Conservation (phyloP, 1,140 invertebrate species). For the Lerema accius region DNA sequence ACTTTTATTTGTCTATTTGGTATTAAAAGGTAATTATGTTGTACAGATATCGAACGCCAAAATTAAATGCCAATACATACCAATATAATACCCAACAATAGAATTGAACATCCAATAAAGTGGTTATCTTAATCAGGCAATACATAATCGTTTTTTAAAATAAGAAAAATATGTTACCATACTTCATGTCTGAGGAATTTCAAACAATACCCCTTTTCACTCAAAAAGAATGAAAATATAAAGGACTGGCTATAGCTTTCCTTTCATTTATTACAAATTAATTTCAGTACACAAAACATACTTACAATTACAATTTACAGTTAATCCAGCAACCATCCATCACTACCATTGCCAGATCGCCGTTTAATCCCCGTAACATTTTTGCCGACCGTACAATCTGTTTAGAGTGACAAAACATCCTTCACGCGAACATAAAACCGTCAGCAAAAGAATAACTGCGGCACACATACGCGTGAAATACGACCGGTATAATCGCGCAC, state of each 20-base stretch:
- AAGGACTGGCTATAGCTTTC: no score
- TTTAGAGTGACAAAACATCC: constrained; percentile 34
- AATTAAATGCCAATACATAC: no score
- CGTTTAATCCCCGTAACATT: constrained; percentile 17
- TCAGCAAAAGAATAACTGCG: constrained; percentile 31
- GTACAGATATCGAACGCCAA: neutral
- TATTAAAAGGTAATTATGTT: neutral
- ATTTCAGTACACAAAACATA: neutral
- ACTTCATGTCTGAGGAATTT: no score
- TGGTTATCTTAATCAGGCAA: no score
- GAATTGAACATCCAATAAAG: no score
- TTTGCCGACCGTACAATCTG: constrained; percentile 29
- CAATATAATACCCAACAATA: no score
- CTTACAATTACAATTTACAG: neutral
- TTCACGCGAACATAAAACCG: constrained; percentile 32
- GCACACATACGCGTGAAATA: constrained; percentile 29
- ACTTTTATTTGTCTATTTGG: no score
- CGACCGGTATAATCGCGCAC: constrained; percentile 37
- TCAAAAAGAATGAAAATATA: no score
- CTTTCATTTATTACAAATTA: no score
- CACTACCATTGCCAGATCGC: neutral
- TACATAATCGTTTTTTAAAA: no score
- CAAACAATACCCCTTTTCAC: no score
- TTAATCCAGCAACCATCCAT: constrained; percentile 8
- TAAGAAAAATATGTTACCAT: no score